These are phyloP conservation scores for Psophia crepitans DNA, from an alignment of 2,113 vertebrate species.

Conservation along the genomic window DNA sequence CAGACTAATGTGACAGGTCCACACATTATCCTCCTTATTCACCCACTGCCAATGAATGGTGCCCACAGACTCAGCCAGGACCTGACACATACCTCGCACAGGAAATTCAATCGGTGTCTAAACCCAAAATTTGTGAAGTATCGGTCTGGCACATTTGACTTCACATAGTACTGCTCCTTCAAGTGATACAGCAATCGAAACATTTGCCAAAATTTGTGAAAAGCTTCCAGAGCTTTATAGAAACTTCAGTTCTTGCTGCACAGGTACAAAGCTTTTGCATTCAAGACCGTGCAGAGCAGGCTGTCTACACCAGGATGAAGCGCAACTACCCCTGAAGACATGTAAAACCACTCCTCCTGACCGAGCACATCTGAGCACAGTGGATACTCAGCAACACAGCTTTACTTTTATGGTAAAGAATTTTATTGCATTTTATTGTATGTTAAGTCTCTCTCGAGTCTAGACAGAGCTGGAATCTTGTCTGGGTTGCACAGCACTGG, in stretches of 20 bases:
- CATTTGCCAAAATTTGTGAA: not conserved
- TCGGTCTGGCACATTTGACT: not conserved
- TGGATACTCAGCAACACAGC: not conserved
- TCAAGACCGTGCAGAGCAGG: not conserved
- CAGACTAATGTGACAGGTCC: not conserved
- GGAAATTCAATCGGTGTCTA: not conserved
- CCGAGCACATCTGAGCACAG: not conserved
- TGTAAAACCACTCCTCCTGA: not conserved
- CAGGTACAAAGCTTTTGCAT: not conserved
- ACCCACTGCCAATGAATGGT: not conserved
- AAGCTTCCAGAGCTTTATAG: not conserved
- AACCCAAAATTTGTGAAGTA: not conserved
- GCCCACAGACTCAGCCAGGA: not conserved
- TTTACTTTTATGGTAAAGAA: not conserved
- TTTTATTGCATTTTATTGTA: not conserved
- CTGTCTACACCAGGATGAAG: not conserved
- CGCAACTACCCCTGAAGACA: not conserved
- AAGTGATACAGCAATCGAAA: not conserved
- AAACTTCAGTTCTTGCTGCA: not conserved
- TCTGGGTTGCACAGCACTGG: not conserved
- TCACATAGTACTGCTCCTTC: not conserved
- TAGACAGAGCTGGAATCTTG: not conserved
- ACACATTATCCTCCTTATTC: rapidly evolving
- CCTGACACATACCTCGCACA: rapidly evolving
- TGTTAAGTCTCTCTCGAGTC: not conserved